Conservation (phyloP, 2,113 vertebrate genomes). For the Strix uralensis region DNA sequence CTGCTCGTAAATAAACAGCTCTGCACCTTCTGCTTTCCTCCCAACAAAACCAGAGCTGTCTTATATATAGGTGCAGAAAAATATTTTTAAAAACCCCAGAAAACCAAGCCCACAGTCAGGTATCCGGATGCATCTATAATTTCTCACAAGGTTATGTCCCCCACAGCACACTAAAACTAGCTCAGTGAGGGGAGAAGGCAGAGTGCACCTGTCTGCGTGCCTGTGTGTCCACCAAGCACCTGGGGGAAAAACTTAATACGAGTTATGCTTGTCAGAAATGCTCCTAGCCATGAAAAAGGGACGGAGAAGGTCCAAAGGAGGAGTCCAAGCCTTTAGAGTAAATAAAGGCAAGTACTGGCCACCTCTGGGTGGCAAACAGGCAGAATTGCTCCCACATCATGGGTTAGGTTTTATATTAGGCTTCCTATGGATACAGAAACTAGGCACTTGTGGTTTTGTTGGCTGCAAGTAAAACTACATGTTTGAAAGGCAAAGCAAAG, state of each 20-base stretch:
- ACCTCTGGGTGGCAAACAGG: neutral
- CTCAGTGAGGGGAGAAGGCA: neutral
- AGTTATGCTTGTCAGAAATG: neutral
- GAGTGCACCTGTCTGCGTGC: neutral
- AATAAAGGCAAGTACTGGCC: neutral
- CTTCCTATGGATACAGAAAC: neutral
- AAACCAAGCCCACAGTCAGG: neutral
- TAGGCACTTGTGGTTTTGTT: neutral
- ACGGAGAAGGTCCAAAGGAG: neutral
- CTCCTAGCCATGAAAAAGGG: neutral
- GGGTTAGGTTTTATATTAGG: neutral
- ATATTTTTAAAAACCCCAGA: neutral
- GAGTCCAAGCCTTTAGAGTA: neutral
- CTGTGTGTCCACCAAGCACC: neutral
- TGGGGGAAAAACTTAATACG: neutral
- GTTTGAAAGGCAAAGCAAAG: neutral
- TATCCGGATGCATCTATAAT: neutral
- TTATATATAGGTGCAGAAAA: neutral
- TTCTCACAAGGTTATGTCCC: neutral
- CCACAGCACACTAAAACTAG: neutral
- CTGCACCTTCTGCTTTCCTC: neutral
- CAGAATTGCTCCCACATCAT: neutral
- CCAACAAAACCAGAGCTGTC: neutral
- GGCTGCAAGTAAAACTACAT: neutral
- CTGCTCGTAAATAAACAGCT: neutral